Base-by-base conservation (phyloP, 2,797 vertebrate species). In the Novumbra hubbsi region DNA sequence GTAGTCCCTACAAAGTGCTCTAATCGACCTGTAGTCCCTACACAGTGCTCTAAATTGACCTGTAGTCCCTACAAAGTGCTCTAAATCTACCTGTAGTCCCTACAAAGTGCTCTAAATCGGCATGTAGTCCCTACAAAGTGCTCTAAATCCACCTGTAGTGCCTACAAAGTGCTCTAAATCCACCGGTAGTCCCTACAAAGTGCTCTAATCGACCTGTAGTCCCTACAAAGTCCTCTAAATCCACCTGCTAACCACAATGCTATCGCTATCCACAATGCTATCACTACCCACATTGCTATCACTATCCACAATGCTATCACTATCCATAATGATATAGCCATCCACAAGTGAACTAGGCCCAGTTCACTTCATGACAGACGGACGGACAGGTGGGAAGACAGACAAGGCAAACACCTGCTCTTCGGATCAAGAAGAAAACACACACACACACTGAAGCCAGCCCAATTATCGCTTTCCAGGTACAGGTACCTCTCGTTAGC, bases 391-490 rank as follows among this genome's bases (percentile, higher is more conserved):
- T 6, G n/a, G 32, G 5, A 2, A 32, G 32, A 32, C 34, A 38
- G 34, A 7, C 34, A 38, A 38, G 34, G 6, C 62, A 52, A 52
- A 19, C 19, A 19, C 19, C 50, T 19, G n/a, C n/a, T n/a, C 50
- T 52, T 19, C 2, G 4, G 34, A 38, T 19, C 5, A 17, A 52
- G 16, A 52, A 15, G 48, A 19, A 57, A 19, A 57, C n/a, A 0
- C 28, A 28, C 63, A 28, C 15, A 0, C 63, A 28, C 28, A 15
- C 15, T 73, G 68, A 71, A 60, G 71, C 72, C 4, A 67, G 80
- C 76, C 88, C 86, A 88, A 90, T 90, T 90, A 89, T 86, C 85
- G 81, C 34, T 66, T 8, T n/a, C 73, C 21, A 81, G 88, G 74
- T 80, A 87, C 86, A 38, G 34, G 34, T 85, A 76, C 80, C 85